phyloP scores from a whole-genome alignment of 2,113 vertebrate species.

The Melospiza georgiana region DNA sequence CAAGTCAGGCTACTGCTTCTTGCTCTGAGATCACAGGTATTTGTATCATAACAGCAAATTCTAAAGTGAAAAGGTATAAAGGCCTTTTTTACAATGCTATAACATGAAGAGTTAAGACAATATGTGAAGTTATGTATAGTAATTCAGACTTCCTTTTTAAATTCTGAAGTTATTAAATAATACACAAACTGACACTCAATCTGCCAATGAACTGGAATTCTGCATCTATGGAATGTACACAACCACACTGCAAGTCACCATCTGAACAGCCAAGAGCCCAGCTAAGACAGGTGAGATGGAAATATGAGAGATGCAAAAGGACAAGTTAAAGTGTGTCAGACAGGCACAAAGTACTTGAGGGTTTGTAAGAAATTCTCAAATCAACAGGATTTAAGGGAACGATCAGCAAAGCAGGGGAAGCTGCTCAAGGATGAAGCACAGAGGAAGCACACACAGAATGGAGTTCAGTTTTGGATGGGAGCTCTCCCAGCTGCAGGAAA shows the following conservation, averaged over 20 bases:
- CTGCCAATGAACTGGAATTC: background rate
- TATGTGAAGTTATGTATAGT: background rate
- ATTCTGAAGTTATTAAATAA: background rate
- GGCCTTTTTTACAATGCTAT: background rate
- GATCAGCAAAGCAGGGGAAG: background rate
- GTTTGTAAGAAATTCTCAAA: background rate
- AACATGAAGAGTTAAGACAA: background rate
- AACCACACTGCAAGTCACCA: background rate
- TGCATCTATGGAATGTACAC: background rate
- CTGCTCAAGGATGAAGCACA: background rate
- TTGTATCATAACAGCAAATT: background rate
- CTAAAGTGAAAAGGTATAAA: background rate
- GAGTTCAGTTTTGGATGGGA: background rate
- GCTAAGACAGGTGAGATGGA: background rate
- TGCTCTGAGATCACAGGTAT: background rate
- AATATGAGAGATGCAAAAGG: background rate
- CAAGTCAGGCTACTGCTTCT: background rate
- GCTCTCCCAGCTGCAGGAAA: background rate
- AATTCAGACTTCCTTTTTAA: background rate
- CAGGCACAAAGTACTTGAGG: background rate
- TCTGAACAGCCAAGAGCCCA: background rate
- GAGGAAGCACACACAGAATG: background rate
- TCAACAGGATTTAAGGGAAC: background rate
- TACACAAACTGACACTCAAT: background rate
- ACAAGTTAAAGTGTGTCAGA: background rate